Base-by-base conservation (phyloP, 2,888 invertebrate species). In the Coronaproctus castanopsis region DNA sequence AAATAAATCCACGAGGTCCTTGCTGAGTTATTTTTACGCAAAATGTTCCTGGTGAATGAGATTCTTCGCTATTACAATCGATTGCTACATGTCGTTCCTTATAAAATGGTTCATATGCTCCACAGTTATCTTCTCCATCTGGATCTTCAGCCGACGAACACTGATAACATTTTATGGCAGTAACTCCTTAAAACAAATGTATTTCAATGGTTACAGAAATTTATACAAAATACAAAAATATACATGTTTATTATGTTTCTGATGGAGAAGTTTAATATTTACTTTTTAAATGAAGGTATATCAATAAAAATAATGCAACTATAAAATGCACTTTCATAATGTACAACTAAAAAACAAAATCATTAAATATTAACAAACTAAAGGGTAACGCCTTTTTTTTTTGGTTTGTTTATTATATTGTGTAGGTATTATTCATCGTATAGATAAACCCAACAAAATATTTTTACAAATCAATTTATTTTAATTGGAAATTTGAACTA, bases 1-100 rank as follows among this genome's bases (percentile, higher is more conserved):
- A 96, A 69, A 92, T 87, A 70, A 91, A 92, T 64, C 91, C 91
- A 70, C 85, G 82, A 0, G 93, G 93, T 61, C 95, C 87, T 71
- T 96, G 95, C 68, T 91, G 89, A 1, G 89, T 86, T 22, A 88
- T 78, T 75, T 96, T 96, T 78, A 93, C 88, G 71, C 96, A 96
- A 72, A 96, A 95, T 2, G 92, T 89, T 5, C 95, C 96, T 21
- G 93, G 93, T 75, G 88, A 87, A 65, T 87, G 80, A 51, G 92
- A 90, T 71, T 95, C 93, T 69, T 92, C 92, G 69, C 87, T 90
- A 69, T 84, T 88, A 71, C 96, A 96, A 68, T 96, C 93, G 1
- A 93, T 83, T 10, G 93, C 81, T 65, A 92, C 87, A 70, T 95
- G 87, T 64, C 83, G 80, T 18, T 83, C 79, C 66, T 78, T 82